These are phyloP conservation scores for Neodiprion fabricii DNA, from an alignment of 1,140 invertebrate species.

Conservation along the genomic window DNA sequence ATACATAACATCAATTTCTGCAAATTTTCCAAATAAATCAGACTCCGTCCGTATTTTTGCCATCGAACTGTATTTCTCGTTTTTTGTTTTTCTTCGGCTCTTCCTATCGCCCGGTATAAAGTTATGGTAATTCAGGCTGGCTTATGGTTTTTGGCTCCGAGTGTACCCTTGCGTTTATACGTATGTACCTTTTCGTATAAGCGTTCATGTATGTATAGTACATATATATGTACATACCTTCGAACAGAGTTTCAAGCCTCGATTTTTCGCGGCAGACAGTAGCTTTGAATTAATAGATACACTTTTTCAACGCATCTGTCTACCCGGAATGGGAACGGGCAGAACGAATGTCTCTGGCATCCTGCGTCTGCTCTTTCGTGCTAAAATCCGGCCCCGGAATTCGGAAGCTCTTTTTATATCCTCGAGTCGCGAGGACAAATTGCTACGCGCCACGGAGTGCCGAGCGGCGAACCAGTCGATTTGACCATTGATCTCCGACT, in stretches of 20 bases:
- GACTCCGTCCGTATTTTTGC: too few species aligned
- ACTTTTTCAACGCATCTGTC: not conserved
- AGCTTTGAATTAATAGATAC: conserved; percentile 5
- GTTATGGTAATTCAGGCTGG: too few species aligned
- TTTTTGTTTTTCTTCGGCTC: too few species aligned
- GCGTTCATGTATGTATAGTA: too few species aligned
- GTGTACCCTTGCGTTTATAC: too few species aligned
- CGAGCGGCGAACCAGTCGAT: not conserved
- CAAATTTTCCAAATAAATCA: too few species aligned
- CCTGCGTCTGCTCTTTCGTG: conserved; percentile 6
- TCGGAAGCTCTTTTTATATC: conserved; percentile 7
- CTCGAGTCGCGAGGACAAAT: not conserved
- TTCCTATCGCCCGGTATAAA: too few species aligned
- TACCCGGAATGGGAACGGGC: not conserved
- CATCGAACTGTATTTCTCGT: too few species aligned
- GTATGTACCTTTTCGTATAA: too few species aligned
- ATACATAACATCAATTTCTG: too few species aligned
- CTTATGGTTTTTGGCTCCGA: too few species aligned
- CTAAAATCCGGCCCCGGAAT: not conserved
- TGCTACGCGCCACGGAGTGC: not conserved
- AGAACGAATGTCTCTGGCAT: not conserved
- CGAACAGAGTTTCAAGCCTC: not conserved
- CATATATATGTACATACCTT: not conserved
- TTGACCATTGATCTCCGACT: conserved; percentile 5
- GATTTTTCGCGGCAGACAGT: conserved; percentile 1